A percentile compares a stretch with the other conserved stretches of the same genome.
These are phyloP conservation scores for Mugil cephalus DNA, from an alignment of 2,113 vertebrate genomes.

Conservation along the genomic window DNA sequence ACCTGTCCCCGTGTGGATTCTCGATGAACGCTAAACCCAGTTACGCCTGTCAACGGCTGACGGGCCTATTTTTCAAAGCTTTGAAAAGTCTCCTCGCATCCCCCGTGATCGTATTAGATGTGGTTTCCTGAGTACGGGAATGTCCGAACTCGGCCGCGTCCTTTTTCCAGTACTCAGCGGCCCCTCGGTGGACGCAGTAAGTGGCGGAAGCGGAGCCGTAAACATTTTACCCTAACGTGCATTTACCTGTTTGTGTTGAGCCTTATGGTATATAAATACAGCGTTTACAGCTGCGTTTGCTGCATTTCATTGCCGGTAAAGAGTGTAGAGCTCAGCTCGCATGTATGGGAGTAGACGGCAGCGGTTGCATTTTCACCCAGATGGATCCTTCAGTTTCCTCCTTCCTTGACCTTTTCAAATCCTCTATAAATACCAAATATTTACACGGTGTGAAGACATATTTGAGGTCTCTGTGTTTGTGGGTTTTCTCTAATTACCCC, in stretches of 20 bases:
- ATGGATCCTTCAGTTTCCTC: background rate
- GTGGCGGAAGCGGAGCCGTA: constrained; percentile 78
- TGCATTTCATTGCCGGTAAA: constrained; percentile 6
- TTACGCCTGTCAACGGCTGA: constrained; percentile 64
- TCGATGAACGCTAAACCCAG: constrained; percentile 70
- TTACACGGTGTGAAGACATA: constrained; percentile 9
- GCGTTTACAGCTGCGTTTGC: constrained; percentile 39
- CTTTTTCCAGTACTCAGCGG: constrained; percentile 75
- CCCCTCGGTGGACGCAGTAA: constrained; percentile 62
- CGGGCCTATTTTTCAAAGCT: constrained; percentile 65
- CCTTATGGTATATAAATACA: constrained; percentile 52
- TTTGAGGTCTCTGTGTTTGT: constrained; percentile 1
- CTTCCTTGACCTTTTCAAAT: constrained; percentile 20
- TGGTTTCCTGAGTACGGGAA: constrained; percentile 80
- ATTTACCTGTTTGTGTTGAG: constrained; percentile 76
- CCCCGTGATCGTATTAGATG: constrained; percentile 74
- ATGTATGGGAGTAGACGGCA: constrained; percentile 1
- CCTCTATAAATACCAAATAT: constrained; percentile 41
- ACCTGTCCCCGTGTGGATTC: constrained; percentile 58
- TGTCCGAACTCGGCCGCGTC: constrained; percentile 66
- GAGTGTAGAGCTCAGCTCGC: background rate
- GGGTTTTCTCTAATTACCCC: constrained; percentile 9
- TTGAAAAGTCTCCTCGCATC: constrained; percentile 43
- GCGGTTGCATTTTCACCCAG: constrained; percentile 18
- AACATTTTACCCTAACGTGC: constrained; percentile 74